These are phyloP conservation scores for Gallirallus australis DNA, from an alignment of 2,797 vertebrate genomes.

Conservation along the genomic window DNA sequence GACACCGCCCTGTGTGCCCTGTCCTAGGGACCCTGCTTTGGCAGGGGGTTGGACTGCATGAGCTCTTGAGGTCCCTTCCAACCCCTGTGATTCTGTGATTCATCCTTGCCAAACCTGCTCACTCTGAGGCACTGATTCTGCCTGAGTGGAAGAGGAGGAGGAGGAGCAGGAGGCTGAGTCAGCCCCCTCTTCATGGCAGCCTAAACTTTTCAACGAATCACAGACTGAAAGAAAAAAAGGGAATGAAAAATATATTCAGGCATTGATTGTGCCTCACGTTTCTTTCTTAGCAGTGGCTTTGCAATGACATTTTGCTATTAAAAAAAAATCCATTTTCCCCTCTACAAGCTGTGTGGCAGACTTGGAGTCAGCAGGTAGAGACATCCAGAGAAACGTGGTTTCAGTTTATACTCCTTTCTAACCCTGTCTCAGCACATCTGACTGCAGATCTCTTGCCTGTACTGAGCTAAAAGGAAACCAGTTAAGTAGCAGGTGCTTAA, in stretches of 20 bases:
- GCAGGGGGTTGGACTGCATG: too few species aligned
- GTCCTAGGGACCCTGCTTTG: too few species aligned
- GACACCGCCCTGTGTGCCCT: too few species aligned
- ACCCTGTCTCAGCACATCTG: neutral
- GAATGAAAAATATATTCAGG: neutral
- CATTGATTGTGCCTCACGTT: neutral
- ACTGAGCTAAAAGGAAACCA: neutral
- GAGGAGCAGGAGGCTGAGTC: neutral
- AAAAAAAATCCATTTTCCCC: neutral
- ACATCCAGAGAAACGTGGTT: neutral
- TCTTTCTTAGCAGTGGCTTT: neutral
- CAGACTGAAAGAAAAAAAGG: neutral
- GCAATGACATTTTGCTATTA: neutral
- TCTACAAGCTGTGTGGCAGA: neutral
- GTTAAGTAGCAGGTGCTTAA: neutral
- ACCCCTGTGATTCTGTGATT: too few species aligned
- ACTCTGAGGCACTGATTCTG: neutral
- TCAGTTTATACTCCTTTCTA: neutral
- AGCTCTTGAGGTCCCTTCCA: too few species aligned
- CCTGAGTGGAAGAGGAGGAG: neutral
- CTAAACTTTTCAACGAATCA: neutral
- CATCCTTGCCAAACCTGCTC: neutral
- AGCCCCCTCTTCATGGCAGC: accelerated
- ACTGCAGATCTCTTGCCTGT: neutral
- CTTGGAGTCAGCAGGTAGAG: neutral